These are phyloP conservation scores for Lepidocolaptes lacrymiger DNA, from an alignment of 2,797 vertebrate genomes.

Conservation along the genomic window DNA sequence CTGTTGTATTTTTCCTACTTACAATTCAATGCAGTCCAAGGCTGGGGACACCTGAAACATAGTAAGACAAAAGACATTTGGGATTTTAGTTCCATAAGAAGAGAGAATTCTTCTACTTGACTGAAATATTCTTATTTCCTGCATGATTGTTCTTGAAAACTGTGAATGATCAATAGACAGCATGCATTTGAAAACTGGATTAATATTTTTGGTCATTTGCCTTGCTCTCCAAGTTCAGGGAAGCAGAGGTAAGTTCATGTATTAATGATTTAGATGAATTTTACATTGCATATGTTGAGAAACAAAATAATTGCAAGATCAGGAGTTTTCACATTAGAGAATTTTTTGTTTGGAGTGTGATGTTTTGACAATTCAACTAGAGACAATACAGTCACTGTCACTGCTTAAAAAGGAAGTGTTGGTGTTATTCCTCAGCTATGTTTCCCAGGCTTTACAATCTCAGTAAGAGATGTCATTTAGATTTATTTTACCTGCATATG, in stretches of 20 bases:
- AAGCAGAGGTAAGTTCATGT: constrained; percentile 82
- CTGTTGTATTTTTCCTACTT: not conserved
- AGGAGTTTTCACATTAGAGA: not conserved
- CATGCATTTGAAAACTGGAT: constrained; percentile 82
- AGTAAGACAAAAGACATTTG: not conserved
- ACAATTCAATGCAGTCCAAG: not conserved
- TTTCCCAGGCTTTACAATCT: not conserved
- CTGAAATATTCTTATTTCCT: not conserved
- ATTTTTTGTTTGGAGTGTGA: not conserved
- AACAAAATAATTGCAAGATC: not conserved
- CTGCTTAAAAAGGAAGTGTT: not conserved
- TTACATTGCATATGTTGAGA: not conserved
- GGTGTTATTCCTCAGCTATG: not conserved
- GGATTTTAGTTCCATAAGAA: not conserved
- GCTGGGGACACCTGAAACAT: constrained; percentile 23
- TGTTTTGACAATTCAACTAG: not conserved
- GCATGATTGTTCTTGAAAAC: constrained; percentile 33
- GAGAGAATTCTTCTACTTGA: not conserved
- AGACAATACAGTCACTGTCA: not conserved
- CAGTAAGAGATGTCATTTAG: not conserved
- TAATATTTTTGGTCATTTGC: constrained; percentile 78
- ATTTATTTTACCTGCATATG: not conserved
- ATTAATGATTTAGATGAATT: not conserved
- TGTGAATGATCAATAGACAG: constrained; percentile 66
- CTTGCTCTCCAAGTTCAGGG: constrained; percentile 78